A percentile compares a stretch with the other conserved stretches of the same genome.
These are phyloP conservation scores for Leuciscus waleckii DNA, from an alignment of 2,797 vertebrate genomes.

Conservation along the genomic window DNA sequence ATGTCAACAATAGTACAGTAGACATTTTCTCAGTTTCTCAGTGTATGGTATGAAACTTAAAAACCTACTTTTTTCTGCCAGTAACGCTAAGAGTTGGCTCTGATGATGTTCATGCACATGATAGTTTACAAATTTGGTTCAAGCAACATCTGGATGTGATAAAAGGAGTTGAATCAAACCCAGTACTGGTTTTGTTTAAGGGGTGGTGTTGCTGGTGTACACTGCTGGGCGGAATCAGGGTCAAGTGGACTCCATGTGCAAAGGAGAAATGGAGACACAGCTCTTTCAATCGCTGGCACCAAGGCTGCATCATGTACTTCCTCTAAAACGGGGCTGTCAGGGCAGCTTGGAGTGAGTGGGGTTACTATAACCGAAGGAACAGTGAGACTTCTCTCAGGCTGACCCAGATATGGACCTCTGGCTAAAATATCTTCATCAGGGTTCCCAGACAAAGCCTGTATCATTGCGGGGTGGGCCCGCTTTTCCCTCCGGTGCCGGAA, in stretches of 20 bases:
- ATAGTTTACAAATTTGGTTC: slow-evolving; percentile 10
- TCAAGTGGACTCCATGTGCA: slow-evolving; percentile 81
- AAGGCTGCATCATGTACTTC: slow-evolving; percentile 52
- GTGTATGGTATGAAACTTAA: slow-evolving; percentile 4
- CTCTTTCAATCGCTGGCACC: slow-evolving; percentile 65
- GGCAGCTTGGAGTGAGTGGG: slow-evolving; percentile 75
- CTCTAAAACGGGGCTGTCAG: slow-evolving; percentile 62
- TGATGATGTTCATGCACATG: slow-evolving; percentile 7
- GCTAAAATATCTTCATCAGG: slow-evolving; percentile 52
- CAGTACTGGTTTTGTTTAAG: slow-evolving; percentile 86
- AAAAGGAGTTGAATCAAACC: slow-evolving; percentile 77
- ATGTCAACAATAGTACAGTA: neutral
- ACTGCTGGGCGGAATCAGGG: slow-evolving; percentile 71
- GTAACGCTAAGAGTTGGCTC: slow-evolving; percentile 12
- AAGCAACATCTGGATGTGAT: slow-evolving; percentile 26
- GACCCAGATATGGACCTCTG: slow-evolving; percentile 64
- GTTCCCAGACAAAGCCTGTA: slow-evolving; percentile 71
- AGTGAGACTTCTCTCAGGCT: slow-evolving; percentile 77
- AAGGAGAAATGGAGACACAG: slow-evolving; percentile 66
- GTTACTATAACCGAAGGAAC: slow-evolving; percentile 87
- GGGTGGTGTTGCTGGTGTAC: slow-evolving; percentile 76
- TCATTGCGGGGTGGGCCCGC: slow-evolving; percentile 68
- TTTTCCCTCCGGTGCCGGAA: slow-evolving; percentile 83
- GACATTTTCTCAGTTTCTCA: slow-evolving; percentile 4
- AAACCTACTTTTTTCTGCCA: neutral